Evolutionary conservation across 1,140 invertebrate genomes (phyloP).

Genomic region (Pseudomyrmex sp.): DNA sequence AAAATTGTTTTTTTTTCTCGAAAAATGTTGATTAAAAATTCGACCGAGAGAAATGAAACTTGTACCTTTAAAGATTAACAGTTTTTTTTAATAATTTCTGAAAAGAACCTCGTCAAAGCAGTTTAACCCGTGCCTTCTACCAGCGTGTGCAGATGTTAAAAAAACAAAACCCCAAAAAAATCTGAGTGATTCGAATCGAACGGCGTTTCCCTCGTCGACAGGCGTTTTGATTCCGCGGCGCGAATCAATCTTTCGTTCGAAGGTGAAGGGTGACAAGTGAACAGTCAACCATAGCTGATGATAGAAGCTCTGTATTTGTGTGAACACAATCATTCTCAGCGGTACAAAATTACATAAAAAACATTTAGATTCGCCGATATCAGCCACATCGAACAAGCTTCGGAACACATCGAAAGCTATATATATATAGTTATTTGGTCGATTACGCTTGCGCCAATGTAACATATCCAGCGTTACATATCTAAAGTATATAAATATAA

Average conservation of each 20-base stretch:
- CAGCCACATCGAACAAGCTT: constrained; percentile 64
- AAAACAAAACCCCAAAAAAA: constrained; percentile 32
- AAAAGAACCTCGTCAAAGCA: constrained; percentile 73
- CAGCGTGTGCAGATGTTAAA: constrained; percentile 78
- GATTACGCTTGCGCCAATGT: constrained; percentile 35
- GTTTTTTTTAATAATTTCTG: too few species aligned
- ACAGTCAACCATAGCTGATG: constrained; percentile 67
- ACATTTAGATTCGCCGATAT: constrained; percentile 42
- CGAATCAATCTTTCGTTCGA: background rate
- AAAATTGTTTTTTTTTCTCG: too few species aligned
- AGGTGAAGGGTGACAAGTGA: constrained; percentile 62
- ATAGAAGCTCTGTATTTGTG: constrained; percentile 71
- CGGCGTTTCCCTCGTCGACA: constrained; percentile 66
- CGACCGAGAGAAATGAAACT: too few species aligned
- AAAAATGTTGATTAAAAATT: background rate
- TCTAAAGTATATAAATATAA: constrained; percentile 25
- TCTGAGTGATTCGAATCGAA: constrained; percentile 65
- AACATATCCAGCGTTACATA: constrained; percentile 21
- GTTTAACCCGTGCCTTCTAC: constrained; percentile 76
- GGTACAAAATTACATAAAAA: constrained; percentile 72
- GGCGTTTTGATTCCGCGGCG: constrained; percentile 57
- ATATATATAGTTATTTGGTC: background rate
- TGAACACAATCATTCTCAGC: constrained; percentile 61
- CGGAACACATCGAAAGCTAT: constrained; percentile 49
- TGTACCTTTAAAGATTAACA: background rate